Evolutionary conservation across 2,888 invertebrate genomes (phyloP).

Genomic region (Lacanobia oleracea): DNA sequence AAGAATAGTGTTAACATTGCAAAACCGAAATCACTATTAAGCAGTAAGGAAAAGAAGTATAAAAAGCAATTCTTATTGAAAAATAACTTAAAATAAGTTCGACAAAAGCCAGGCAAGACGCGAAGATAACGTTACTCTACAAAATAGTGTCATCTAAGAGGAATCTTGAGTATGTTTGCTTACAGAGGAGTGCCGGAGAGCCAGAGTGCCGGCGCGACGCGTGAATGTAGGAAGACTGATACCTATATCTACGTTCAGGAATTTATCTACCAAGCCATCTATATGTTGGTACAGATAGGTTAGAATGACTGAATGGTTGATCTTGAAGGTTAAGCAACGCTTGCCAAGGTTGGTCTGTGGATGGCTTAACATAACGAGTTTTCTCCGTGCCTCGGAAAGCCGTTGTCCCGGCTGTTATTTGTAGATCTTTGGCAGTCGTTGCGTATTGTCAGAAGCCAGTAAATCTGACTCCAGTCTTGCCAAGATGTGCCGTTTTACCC

Average conservation of each 20-base stretch:
- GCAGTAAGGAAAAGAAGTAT: not conserved
- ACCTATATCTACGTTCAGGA: conserved; percentile 25
- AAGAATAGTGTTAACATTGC: too few species aligned
- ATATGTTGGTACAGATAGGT: not conserved
- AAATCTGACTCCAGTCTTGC: too few species aligned
- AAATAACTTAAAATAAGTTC: conserved; percentile 13
- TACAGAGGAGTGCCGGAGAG: conserved; percentile 19
- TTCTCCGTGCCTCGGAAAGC: too few species aligned
- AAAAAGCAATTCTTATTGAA: not conserved
- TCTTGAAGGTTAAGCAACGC: too few species aligned
- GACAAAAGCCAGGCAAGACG: not conserved
- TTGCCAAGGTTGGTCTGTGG: too few species aligned
- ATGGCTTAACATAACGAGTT: too few species aligned
- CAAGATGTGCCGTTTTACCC: too few species aligned
- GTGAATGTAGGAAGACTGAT: conserved; percentile 33
- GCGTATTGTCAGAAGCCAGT: too few species aligned
- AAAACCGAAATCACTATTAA: not conserved
- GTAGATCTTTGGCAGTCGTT: too few species aligned
- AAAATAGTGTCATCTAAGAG: conserved; percentile 41
- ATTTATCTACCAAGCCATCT: conserved; percentile 25
- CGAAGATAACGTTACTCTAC: conserved; percentile 21
- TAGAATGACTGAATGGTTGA: too few species aligned
- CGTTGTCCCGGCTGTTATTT: too few species aligned
- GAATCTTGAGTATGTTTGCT: conserved; percentile 45
- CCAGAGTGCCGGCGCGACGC: conserved; percentile 26